A percentile compares a stretch with the other conserved stretches of the same genome.
Conservation (phyloP, 1,140 invertebrate species). For the Riptortus pedestris region DNA sequence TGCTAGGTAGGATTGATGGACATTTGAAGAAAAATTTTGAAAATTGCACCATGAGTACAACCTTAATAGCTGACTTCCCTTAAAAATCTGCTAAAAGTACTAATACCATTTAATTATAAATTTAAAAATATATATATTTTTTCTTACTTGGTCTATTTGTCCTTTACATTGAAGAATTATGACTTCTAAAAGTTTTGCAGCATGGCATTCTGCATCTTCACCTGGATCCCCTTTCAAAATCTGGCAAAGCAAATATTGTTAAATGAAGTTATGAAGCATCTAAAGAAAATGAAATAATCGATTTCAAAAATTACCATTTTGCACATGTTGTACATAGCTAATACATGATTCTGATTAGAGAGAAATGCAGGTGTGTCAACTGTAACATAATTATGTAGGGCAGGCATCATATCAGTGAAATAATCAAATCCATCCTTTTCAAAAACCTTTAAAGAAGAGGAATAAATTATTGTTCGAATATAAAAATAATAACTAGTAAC, state of each 20-base stretch:
- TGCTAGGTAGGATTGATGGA: too few species aligned
- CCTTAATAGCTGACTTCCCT: too few species aligned
- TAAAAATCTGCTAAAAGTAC: too few species aligned
- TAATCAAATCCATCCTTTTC: conserved; percentile 92
- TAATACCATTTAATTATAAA: too few species aligned
- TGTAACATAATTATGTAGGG: conserved; percentile 93
- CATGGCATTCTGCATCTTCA: conserved; percentile 93
- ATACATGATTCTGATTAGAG: conserved; percentile 74
- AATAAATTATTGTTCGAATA: conserved; percentile 12
- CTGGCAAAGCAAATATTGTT: conserved; percentile 34
- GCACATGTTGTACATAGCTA: conserved; percentile 93
- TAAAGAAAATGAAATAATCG: not conserved
- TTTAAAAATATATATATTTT: too few species aligned
- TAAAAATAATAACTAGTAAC: conserved; percentile 1
- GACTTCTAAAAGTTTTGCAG: conserved; percentile 95
- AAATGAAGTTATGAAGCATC: not conserved
- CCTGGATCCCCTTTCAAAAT: conserved; percentile 70
- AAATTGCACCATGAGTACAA: too few species aligned
- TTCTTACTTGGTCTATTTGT: conserved; percentile 58
- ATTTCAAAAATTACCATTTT: conserved; percentile 54
- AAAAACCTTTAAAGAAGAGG: conserved; percentile 54
- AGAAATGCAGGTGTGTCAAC: conserved; percentile 89
- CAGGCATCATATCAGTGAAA: conserved; percentile 98
- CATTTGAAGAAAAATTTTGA: too few species aligned
- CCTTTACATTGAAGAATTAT: conserved; percentile 88